These are phyloP conservation scores for Craterocephalus amniculus DNA, from an alignment of 2,797 vertebrate species.

Conservation along the genomic window DNA sequence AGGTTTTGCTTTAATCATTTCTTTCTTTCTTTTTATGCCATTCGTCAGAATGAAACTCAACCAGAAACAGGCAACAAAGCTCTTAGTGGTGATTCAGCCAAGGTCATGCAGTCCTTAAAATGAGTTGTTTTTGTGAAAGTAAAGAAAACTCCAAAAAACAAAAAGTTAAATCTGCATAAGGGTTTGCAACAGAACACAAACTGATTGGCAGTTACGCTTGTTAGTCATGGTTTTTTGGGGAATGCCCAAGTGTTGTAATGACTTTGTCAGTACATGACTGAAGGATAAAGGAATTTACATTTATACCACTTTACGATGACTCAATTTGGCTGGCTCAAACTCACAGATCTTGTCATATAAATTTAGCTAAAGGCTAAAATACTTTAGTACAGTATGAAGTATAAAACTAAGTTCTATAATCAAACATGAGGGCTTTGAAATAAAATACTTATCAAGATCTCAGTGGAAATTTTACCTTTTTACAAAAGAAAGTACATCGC, in stretches of 20 bases:
- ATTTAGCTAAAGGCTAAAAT: not conserved
- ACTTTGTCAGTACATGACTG: not conserved
- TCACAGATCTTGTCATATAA: not conserved
- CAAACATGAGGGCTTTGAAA: not conserved
- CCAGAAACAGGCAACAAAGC: conserved; percentile 1
- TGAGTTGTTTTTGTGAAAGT: not conserved
- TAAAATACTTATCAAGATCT: not conserved
- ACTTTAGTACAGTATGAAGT: not conserved
- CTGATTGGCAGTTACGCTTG: conserved; percentile 13
- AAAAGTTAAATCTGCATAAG: conserved; percentile 15
- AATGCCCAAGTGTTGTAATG: conserved; percentile 4
- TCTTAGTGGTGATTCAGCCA: not conserved
- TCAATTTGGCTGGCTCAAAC: not conserved
- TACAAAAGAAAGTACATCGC: conserved; percentile 11
- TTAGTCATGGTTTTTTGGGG: conserved; percentile 21
- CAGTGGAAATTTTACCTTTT: conserved; percentile 4
- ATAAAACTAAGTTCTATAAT: conserved; percentile 7
- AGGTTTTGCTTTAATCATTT: not conserved
- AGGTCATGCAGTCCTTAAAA: not conserved
- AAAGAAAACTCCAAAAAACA: not conserved
- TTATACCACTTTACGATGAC: not conserved
- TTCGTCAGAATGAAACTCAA: not conserved
- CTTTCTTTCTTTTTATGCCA: not conserved
- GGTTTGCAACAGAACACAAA: conserved; percentile 28
- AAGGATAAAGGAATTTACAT: conserved; percentile 7